A percentile compares a stretch with the other conserved stretches of the same genome.
Conservation (phyloP, 2,113 vertebrate genomes). For the Tamias sibiricus region DNA sequence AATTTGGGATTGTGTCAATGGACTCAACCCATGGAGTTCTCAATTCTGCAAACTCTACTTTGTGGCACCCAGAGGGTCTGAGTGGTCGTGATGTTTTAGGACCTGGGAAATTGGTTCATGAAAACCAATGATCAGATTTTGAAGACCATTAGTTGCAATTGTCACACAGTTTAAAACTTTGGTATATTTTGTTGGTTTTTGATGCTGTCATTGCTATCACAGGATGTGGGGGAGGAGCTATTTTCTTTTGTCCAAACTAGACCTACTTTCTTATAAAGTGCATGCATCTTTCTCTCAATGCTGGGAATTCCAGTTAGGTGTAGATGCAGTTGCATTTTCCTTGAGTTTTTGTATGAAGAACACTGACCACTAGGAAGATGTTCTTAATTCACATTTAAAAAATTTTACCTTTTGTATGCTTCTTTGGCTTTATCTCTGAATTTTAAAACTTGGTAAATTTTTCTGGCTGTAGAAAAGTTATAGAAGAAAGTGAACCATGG, state of each 20-base stretch:
- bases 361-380: neutral
- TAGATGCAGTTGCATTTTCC: neutral
- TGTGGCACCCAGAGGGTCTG: conserved; percentile 61
- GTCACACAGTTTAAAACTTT: conserved; percentile 68
- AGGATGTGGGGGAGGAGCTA: conserved; percentile 69
- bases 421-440: neutral
- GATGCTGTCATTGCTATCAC: conserved; percentile 77
- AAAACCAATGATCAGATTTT: conserved; percentile 78
- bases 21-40: conserved; percentile 48
- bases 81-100: conserved; percentile 72
- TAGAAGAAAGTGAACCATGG: neutral
- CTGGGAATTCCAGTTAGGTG: conserved; percentile 52
- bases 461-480: neutral
- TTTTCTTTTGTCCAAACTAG: conserved; percentile 72
- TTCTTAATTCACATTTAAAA: neutral
- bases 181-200: conserved; percentile 75
- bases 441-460: neutral
- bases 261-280: conserved; percentile 69
- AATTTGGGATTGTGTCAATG: conserved; percentile 71
- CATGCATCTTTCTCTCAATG: neutral
- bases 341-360: neutral
- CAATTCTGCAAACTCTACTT: conserved; percentile 69
- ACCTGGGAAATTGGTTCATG: conserved; percentile 77
- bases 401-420: neutral
- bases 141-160: conserved; percentile 75